Conservation (phyloP, 2,888 invertebrate species). For the Tromatobia lineatoria region DNA sequence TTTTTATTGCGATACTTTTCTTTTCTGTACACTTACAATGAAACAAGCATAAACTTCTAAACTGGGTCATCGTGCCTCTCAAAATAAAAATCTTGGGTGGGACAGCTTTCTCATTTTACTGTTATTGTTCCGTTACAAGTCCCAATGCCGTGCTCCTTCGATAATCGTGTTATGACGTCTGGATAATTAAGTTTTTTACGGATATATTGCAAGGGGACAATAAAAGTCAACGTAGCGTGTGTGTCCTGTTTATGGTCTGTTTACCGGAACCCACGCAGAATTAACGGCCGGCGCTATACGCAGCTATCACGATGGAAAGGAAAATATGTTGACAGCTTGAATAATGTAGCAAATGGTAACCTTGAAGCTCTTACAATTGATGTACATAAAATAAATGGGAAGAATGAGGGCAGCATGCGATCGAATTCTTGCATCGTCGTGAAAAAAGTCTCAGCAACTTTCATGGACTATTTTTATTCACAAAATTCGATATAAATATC, state of each 20-base stretch:
- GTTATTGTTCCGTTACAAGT: conserved; percentile 1
- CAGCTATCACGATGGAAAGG: neutral
- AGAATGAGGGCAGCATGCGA: neutral
- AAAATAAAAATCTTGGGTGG: conserved; percentile 23
- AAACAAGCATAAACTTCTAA: conserved; percentile 41
- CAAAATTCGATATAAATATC: no score
- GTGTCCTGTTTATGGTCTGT: conserved; percentile 52
- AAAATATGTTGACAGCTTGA: neutral
- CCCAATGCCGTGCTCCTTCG: conserved; percentile 23
- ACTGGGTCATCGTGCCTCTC: conserved; percentile 15
- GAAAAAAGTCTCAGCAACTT: no score
- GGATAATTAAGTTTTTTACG: conserved; percentile 59
- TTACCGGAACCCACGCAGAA: conserved; percentile 27
- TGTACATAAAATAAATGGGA: neutral
- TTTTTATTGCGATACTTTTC: conserved; percentile 27
- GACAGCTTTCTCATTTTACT: conserved; percentile 30
- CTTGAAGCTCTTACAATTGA: neutral
- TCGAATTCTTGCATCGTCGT: no score
- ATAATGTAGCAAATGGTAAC: conserved; percentile 1
- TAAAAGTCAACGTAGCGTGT: conserved; percentile 32
- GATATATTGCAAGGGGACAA: conserved; percentile 18
- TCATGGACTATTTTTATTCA: no score
- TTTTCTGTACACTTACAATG: conserved; percentile 37
- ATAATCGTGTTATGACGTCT: conserved; percentile 58
- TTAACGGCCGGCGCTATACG: conserved; percentile 10